These are phyloP conservation scores for Ormyrus pomaceus DNA, from an alignment of 2,888 invertebrate genomes.

Conservation along the genomic window DNA sequence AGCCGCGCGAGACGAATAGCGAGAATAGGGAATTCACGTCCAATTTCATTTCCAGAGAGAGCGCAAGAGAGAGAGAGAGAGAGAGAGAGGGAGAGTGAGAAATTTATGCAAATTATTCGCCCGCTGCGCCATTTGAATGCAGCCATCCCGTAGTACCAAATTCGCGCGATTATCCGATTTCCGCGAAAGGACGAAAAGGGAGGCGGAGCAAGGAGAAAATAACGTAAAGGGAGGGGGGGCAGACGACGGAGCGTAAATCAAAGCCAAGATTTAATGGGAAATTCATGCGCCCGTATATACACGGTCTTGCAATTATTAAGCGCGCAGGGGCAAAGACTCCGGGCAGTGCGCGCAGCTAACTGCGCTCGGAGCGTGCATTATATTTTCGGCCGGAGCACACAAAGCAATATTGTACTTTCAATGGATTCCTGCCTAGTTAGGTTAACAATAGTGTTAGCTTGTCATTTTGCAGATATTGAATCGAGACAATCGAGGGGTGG, in stretches of 20 bases:
- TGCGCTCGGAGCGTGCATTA: neutral
- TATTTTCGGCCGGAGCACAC: neutral
- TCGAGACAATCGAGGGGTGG: too few species aligned
- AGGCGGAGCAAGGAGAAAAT: neutral
- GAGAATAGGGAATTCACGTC: conserved; percentile 58
- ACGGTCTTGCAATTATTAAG: conserved; percentile 8
- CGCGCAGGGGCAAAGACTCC: neutral
- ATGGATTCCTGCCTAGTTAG: too few species aligned
- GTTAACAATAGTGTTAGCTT: too few species aligned
- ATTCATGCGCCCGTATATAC: neutral
- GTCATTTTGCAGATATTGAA: too few species aligned
- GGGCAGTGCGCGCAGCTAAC: too few species aligned
- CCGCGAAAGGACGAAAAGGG: conserved; percentile 48
- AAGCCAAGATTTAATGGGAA: conserved; percentile 24
- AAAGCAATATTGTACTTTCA: too few species aligned
- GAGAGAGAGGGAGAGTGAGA: conserved; percentile 52
- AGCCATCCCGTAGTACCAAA: conserved; percentile 55
- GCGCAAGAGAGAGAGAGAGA: conserved; percentile 17
- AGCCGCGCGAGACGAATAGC: conserved; percentile 29
- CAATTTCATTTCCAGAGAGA: conserved; percentile 62
- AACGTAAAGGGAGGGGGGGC: neutral
- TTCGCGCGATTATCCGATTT: conserved; percentile 63
- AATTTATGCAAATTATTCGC: conserved; percentile 66
- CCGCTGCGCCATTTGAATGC: conserved; percentile 48
- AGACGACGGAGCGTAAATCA: conserved; percentile 7